Evolutionary conservation across 2,888 invertebrate species (phyloP), one percentile per base, ranked within the genome.

Genomic region (Halocaridina rubra): DNA sequence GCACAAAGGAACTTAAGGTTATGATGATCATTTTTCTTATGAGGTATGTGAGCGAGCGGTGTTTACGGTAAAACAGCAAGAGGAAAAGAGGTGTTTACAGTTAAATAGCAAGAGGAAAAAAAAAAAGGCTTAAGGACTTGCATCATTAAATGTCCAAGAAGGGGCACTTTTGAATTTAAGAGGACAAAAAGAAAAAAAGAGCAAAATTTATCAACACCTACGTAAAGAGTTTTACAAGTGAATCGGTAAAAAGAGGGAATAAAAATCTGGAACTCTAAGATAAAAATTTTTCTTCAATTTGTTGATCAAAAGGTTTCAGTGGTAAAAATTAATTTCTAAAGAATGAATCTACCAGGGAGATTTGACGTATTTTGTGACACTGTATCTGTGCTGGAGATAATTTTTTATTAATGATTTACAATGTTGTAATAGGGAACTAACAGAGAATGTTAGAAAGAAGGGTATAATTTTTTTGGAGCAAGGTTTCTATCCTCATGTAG

Each of bases 131-230:
- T 59, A 81, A 78, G 82, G 82, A 78, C 32, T 77, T 84, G 82
- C 78, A 78, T 84, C n/a, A n/a, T 78, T 78, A 69, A 27, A 75
- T 82, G 78, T 84, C 78, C 82, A 84, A 84, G 82, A 84, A 84
- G 82, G 82, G 82, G 82, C 78, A 72, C 71, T 67, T 82, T 76
- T 77, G 81, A 77, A n/a, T n/a, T n/a, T n/a, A n/a, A n/a, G n/a
- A n/a, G n/a, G n/a, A n/a, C n/a, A n/a, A n/a, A n/a, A n/a, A n/a
- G n/a, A n/a, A n/a, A n/a, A n/a, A n/a, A n/a, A 59, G 59, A 67
- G 46, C 29, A 46, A 39, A 67, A 69, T 24, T 53, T 29, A 80
- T 30, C 24, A 71, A 10, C 59, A 27, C 53, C 57, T n/a, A n/a
- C n/a, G n/a, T n/a, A 78, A 27, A 29, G 33, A 61, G 61, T 61